phyloP scores from a whole-genome alignment of 2,797 vertebrate genomes.

The Typhlichthys eigenmanni region DNA sequence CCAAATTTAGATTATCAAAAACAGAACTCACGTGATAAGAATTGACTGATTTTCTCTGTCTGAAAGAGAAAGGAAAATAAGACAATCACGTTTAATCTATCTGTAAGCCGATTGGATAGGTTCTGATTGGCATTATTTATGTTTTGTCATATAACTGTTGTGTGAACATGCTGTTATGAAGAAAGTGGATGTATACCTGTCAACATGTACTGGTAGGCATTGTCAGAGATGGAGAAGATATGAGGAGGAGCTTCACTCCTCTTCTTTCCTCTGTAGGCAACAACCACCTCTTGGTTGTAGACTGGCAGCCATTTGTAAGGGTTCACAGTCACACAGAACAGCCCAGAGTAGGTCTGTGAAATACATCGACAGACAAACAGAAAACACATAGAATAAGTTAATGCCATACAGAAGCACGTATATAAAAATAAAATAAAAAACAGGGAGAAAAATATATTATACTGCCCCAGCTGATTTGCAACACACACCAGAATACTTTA shows the following conservation, averaged over 20 bases:
- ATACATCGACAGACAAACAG: neutral
- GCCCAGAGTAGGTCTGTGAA: slow-evolving; percentile 70
- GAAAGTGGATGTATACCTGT: slow-evolving; percentile 61
- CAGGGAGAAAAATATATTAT: neutral
- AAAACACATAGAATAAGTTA: too few species aligned
- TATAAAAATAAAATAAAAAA: neutral
- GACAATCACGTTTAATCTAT: slow-evolving; percentile 3
- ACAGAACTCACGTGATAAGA: slow-evolving; percentile 86
- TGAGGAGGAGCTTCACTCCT: too few species aligned
- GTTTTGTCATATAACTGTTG: neutral
- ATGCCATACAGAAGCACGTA: neutral
- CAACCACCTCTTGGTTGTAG: too few species aligned
- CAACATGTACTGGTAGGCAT: slow-evolving; percentile 83
- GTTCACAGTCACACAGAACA: too few species aligned
- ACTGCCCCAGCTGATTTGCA: too few species aligned
- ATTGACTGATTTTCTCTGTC: slow-evolving; percentile 91
- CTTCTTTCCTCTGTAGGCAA: too few species aligned
- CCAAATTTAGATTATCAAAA: slow-evolving; percentile 3
- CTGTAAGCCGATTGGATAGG: neutral
- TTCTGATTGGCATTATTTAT: neutral
- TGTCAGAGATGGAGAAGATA: too few species aligned
- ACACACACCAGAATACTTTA: too few species aligned
- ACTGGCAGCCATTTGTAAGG: too few species aligned
- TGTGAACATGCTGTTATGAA: neutral
- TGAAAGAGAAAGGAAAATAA: slow-evolving; percentile 45